Evolutionary conservation across 1,140 invertebrate genomes (phyloP).

Genomic region (Camponotus floridanus): DNA sequence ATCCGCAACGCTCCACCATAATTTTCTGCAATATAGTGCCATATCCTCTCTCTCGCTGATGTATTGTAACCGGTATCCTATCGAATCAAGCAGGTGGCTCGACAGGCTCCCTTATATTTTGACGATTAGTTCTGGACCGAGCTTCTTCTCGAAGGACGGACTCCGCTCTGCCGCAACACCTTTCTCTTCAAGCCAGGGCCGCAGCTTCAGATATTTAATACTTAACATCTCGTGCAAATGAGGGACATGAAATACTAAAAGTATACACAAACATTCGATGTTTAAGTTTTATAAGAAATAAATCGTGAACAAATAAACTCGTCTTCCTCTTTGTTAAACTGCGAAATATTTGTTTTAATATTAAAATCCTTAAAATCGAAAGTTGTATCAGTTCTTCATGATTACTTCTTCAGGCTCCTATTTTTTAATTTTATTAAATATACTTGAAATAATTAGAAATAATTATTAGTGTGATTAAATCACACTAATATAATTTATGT

Average conservation of each 20-base stretch:
- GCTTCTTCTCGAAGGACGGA: constrained; percentile 72
- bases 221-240: not conserved
- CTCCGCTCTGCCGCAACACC: constrained; percentile 59
- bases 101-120: constrained; percentile 74
- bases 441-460: not conserved
- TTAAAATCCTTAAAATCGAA: not conserved
- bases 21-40: constrained; percentile 64
- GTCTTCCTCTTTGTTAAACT: not conserved
- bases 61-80: constrained; percentile 70
- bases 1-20: constrained; percentile 61
- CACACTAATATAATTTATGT: no score
- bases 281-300: constrained; percentile 50
- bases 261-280: constrained; percentile 17
- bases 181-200: constrained; percentile 66
- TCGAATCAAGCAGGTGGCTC: constrained; percentile 80
- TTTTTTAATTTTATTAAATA: not conserved
- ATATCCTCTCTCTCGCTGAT: constrained; percentile 51
- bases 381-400: not conserved
- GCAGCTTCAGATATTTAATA: not conserved
- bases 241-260: not conserved
- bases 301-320: constrained; percentile 29
- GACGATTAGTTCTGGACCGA: constrained; percentile 79
- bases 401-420: not conserved
- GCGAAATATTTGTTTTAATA: not conserved
- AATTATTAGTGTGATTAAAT: no score